Conservation (phyloP, 1,140 invertebrate species). For the Copidosoma floridanum region DNA sequence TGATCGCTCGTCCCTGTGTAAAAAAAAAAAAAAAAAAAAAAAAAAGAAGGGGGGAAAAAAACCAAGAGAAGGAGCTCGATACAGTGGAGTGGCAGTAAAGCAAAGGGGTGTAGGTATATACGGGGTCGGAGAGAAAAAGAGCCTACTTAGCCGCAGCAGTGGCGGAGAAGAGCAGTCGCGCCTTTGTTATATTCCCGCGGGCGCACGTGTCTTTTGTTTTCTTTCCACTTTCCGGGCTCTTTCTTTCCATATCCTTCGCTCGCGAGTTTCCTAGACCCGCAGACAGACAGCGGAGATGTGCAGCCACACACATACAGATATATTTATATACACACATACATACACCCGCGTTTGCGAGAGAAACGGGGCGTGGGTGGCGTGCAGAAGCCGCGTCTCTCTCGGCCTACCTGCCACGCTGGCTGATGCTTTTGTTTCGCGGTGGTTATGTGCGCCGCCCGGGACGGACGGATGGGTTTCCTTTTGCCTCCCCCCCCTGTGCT, state of each 20-base stretch:
- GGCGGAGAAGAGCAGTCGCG: constrained; percentile 16
- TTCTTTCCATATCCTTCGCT: not conserved
- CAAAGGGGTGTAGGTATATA: not conserved
- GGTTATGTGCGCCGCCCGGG: constrained; percentile 3
- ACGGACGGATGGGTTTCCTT: constrained; percentile 16
- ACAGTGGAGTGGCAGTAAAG: no score
- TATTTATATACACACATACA: not conserved
- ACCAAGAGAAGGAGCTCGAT: no score
- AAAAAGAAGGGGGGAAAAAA: no score
- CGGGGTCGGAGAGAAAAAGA: not conserved
- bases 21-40: no score
- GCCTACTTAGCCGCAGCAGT: not conserved
- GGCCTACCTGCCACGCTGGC: no score
- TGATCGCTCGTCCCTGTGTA: constrained; percentile 7
- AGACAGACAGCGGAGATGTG: constrained; percentile 19
- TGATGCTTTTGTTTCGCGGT: constrained; percentile 7
- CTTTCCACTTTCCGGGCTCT: constrained; percentile 39
- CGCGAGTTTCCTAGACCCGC: no score
- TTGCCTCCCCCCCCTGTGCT: not conserved
- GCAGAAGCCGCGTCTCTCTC: no score
- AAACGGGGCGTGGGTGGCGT: no score
- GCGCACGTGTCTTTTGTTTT: constrained; percentile 43
- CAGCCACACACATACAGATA: constrained; percentile 15
- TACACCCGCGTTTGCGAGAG: no score
- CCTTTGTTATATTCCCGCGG: constrained; percentile 33